Percentiles rank a stretch among this genome's conserved stretches.
phyloP scores from a whole-genome alignment of 2,113 vertebrate genomes.

The Galemys pyrenaicus region DNA sequence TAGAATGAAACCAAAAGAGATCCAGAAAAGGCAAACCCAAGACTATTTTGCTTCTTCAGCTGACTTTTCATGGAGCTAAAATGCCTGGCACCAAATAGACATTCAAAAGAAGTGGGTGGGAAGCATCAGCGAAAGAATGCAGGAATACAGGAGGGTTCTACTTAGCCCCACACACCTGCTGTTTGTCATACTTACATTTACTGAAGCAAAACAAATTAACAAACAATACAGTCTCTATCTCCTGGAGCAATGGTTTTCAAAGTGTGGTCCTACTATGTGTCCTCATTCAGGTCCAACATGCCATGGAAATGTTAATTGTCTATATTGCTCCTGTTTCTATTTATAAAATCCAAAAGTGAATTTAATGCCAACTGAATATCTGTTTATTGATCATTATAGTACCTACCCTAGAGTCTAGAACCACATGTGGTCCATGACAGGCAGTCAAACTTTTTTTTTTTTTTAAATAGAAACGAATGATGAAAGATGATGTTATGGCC shows the following conservation, averaged over 20 bases:
- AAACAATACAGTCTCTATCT: not conserved
- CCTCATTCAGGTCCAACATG: not conserved
- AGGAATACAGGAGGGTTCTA: not conserved
- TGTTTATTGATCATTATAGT: not conserved
- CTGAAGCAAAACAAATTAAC: not conserved
- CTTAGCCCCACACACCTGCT: not conserved
- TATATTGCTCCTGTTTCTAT: not conserved
- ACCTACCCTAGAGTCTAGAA: not conserved
- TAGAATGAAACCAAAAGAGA: slow-evolving; percentile 76
- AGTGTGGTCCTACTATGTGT: too few relatives aligned
- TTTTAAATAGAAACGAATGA: not conserved
- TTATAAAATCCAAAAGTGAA: not conserved
- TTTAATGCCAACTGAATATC: not conserved
- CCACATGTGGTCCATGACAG: not conserved
- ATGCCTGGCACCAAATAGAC: not conserved
- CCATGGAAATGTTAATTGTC: not conserved
- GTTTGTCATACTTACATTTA: too few relatives aligned
- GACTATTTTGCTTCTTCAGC: slow-evolving; percentile 67
- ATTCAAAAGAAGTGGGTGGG: not conserved
- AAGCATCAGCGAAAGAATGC: not conserved
- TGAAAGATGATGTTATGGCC: not conserved
- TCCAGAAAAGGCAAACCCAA: slow-evolving; percentile 71
- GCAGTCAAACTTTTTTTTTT: not conserved
- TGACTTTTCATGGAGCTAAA: slow-evolving; percentile 47
- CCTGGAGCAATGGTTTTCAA: not conserved